These are phyloP conservation scores for Drosophila siamana DNA, from an alignment of 2,888 invertebrate species.

Conservation along the genomic window DNA sequence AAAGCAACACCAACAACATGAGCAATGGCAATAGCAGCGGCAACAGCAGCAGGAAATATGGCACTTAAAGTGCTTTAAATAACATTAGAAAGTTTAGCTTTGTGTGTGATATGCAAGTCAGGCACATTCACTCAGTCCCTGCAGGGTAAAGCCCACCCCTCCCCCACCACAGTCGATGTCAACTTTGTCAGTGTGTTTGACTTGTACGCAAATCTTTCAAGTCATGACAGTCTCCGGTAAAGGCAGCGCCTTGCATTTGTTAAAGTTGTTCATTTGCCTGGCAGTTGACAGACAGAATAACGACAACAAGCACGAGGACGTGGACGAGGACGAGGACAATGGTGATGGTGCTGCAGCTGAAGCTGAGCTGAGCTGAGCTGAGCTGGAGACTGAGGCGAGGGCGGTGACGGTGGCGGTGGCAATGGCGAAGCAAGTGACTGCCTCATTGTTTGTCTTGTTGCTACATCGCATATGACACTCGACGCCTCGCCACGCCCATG, in stretches of 20 bases:
- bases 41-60: constrained; percentile 72
- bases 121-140: neutral
- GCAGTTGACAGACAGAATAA: constrained; percentile 65
- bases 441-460: constrained; percentile 75
- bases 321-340: constrained; percentile 19
- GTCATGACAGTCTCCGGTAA: constrained; percentile 67
- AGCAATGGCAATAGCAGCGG: constrained; percentile 14
- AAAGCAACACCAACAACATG: constrained; percentile 18
- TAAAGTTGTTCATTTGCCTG: constrained; percentile 80
- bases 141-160: constrained; percentile 15
- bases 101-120: constrained; percentile 38
- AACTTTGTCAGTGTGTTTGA: constrained; percentile 79
- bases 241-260: constrained; percentile 70
- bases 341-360: constrained; percentile 3
- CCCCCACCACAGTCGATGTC: constrained; percentile 44
- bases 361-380: neutral
- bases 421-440: constrained; percentile 43
- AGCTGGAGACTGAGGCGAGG: constrained; percentile 4
- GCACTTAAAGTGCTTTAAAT: constrained; percentile 81
- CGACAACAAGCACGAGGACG: constrained; percentile 14
- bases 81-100: constrained; percentile 78
- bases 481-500: constrained; percentile 72
- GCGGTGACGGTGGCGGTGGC: constrained; percentile 6
- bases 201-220: constrained; percentile 77
- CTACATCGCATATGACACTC: constrained; percentile 80